Percentiles rank a stretch among this genome's conserved stretches.
Conservation (phyloP, 2,888 invertebrate genomes). For the Pinctada fucata region DNA sequence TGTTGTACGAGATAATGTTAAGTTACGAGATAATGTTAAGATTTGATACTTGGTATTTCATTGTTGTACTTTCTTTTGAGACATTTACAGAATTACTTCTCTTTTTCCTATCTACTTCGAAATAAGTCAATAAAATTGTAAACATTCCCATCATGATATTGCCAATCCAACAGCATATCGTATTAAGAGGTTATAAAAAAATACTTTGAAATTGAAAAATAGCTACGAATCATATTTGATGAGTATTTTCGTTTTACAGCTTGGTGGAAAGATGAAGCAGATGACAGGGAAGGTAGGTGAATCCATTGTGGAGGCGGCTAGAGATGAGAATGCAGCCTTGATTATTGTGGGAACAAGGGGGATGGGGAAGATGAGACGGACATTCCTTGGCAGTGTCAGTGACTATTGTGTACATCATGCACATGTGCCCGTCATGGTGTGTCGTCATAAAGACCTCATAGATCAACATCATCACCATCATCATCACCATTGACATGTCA, state of each 20-base stretch:
- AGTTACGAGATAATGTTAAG: too few relatives aligned
- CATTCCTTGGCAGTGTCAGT: constrained; percentile 52
- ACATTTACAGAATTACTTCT: too few relatives aligned
- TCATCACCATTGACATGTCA: background rate
- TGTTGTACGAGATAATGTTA: too few relatives aligned
- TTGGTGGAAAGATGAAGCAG: constrained; percentile 51
- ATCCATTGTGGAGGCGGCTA: constrained; percentile 45
- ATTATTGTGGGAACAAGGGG: constrained; percentile 50
- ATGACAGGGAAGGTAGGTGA: constrained; percentile 49
- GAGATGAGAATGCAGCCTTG: constrained; percentile 44
- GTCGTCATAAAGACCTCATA: constrained; percentile 41
- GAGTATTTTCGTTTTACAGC: constrained; percentile 23
- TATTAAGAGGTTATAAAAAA: too few relatives aligned
- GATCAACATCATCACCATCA: constrained; percentile 11
- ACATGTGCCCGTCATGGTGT: constrained; percentile 47
- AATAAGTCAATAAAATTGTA: too few relatives aligned
- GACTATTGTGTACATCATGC: constrained; percentile 49
- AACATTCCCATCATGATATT: too few relatives aligned
- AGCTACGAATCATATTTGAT: too few relatives aligned
- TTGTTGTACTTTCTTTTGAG: too few relatives aligned
- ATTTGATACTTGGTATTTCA: too few relatives aligned
- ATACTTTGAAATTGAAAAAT: too few relatives aligned
- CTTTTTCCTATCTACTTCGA: too few relatives aligned
- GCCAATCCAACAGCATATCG: too few relatives aligned
- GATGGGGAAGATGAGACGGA: constrained; percentile 46